These are phyloP conservation scores for Cecropterus lyciades DNA, from an alignment of 1,140 invertebrate genomes.

Conservation along the genomic window DNA sequence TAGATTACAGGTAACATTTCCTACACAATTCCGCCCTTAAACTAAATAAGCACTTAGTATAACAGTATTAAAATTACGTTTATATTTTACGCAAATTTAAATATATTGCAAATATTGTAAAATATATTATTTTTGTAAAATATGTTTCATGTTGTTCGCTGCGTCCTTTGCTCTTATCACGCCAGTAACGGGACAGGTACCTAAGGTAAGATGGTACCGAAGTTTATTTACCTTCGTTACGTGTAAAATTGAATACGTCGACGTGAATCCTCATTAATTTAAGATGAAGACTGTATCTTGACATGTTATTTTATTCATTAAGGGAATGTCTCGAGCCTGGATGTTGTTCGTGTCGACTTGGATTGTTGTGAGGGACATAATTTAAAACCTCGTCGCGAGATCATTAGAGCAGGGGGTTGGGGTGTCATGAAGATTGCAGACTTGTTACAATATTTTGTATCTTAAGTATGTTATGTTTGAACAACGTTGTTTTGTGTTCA, in stretches of 20 bases:
- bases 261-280: constrained; percentile 81
- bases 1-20: too few species aligned
- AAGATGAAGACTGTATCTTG: constrained; percentile 82
- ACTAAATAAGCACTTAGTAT: not conserved
- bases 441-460: constrained; percentile 27
- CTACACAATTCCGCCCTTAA: too few species aligned
- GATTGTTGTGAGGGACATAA: constrained; percentile 80
- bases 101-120: too few species aligned
- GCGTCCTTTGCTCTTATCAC: not conserved
- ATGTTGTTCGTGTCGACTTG: constrained; percentile 68
- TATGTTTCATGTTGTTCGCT: not conserved
- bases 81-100: too few species aligned
- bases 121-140: too few species aligned
- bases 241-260: constrained; percentile 81
- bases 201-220: constrained; percentile 54
- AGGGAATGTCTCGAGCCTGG: constrained; percentile 64
- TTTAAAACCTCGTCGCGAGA: constrained; percentile 76
- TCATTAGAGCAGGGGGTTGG: constrained; percentile 64
- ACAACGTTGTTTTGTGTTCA: too few species aligned
- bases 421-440: constrained; percentile 16
- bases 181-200: not conserved
- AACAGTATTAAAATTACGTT: too few species aligned
- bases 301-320: constrained; percentile 84
- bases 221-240: constrained; percentile 79
- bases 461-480: constrained; percentile 1